Percentiles rank a stretch among this genome's conserved stretches.
Conservation (phyloP, 2,888 invertebrate genomes). For the Eupithecia subfuscata region DNA sequence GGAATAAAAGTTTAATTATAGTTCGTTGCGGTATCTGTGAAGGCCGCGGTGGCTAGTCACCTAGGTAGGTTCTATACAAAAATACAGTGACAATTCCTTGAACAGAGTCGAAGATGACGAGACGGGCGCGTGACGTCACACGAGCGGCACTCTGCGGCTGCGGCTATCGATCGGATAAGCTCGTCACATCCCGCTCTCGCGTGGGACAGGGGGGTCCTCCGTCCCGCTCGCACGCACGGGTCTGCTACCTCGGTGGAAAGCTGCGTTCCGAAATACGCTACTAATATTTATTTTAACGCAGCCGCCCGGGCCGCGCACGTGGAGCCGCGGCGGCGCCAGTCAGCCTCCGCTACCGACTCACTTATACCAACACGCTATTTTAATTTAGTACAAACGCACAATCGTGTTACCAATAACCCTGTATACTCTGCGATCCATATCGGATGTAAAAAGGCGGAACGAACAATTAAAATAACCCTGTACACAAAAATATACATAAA, state of each 20-base stretch:
- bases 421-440: neutral
- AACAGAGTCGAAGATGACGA: constrained; percentile 81
- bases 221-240: constrained; percentile 65
- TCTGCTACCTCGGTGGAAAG: constrained; percentile 68
- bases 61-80: constrained; percentile 58
- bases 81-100: constrained; percentile 80
- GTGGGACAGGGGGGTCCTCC: constrained; percentile 43
- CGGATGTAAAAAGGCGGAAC: neutral
- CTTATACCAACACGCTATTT: neutral
- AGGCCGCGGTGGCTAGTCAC: constrained; percentile 41
- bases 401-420: neutral
- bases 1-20: constrained; percentile 28
- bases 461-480: neutral
- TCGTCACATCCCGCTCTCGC: constrained; percentile 71
- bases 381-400: neutral
- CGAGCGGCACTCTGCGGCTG: constrained; percentile 82
- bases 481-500: neutral
- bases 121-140: constrained; percentile 81
- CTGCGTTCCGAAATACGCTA: constrained; percentile 80
- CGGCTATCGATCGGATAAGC: constrained; percentile 82
- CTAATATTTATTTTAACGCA: constrained; percentile 84
- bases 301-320: constrained; percentile 75
- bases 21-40: constrained; percentile 36
- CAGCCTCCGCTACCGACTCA: neutral
- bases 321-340: constrained; percentile 45